phyloP scores from a whole-genome alignment of 2,797 vertebrate genomes.

The Avahi laniger region DNA sequence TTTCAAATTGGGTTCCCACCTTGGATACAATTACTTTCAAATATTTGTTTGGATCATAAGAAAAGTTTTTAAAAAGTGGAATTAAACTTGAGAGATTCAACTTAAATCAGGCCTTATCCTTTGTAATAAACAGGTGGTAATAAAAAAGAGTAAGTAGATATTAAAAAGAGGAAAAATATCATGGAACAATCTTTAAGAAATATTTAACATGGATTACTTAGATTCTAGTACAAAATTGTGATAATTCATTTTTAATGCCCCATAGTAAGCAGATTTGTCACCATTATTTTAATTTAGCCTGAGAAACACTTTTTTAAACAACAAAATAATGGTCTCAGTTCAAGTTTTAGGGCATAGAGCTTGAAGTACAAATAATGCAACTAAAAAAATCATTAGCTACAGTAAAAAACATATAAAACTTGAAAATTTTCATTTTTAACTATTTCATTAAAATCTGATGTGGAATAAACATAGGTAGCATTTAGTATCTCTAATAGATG shows the following conservation, averaged over 20 bases:
- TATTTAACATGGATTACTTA: conserved; percentile 1
- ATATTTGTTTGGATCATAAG: not conserved
- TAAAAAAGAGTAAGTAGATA: not conserved
- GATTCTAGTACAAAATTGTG: not conserved
- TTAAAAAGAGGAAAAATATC: not conserved
- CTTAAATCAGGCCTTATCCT: not conserved
- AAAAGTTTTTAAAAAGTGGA: not conserved
- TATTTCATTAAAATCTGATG: not conserved
- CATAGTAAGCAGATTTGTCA: not conserved
- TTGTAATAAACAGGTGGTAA: not conserved
- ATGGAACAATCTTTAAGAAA: not conserved
- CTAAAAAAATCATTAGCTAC: not conserved
- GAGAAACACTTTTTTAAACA: conserved; percentile 12
- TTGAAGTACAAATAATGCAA: not conserved
- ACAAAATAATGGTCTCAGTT: not conserved
- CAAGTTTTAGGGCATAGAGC: not conserved
- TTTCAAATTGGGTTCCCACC: not conserved
- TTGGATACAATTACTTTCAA: not conserved
- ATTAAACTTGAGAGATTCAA: not conserved
- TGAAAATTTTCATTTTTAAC: not conserved
- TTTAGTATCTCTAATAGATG: not conserved
- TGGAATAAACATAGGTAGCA: not conserved
- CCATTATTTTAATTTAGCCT: conserved; percentile 13
- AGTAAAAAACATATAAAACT: not conserved
- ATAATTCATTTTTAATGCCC: conserved; percentile 39